Base-by-base conservation (phyloP, 2,113 vertebrate genomes). In the Choloepus hoffmanni region DNA sequence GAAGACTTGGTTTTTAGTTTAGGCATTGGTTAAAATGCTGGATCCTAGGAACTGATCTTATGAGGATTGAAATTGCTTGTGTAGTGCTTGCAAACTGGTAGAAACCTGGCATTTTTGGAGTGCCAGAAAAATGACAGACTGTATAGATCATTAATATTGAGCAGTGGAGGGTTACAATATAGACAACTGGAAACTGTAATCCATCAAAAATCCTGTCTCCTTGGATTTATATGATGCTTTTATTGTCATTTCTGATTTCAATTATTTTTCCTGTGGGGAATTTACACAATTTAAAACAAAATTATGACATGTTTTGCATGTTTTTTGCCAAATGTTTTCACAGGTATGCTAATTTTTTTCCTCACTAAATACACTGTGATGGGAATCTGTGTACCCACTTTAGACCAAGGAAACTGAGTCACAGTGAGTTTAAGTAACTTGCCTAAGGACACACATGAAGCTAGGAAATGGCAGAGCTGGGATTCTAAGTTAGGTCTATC, bases 81-180 rank as follows among this genome's bases (percentile, higher is more conserved):
- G 63, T 92, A 95, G 87, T 82, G 24, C 26, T 96, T 95, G 21
- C 36, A 95, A 58, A 79, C n/a, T 96, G 33, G 21, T 90, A 93
- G 87, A 85, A 7, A 65, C 87, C 36, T 94, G 81, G 86, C 45
- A 55, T 68, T 85, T 96, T 87, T 77, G 72, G 70, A 97, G 95
- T 87, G 79, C 53, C 83, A 92, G 86, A 58, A 97, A 95, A 92
- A 95, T 97, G 53, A 93, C 21, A 97, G 33, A 45, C 40, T 93
- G 43, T 77, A 68, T 62, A 93, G 67, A 88, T 74, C n/a, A 90
- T 94, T 94, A 93, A 89, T 93, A 53, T 0, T 60, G 43, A 96
- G 21, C 23, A 84, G 48, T 48, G 33, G 45, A 86, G 26, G 70
- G 65, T 94, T 70, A 90, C 84, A 95, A 78, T 48, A 90, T 58